phyloP scores from a whole-genome alignment of 2,888 invertebrate genomes.

The Teinopalpus imperialis region DNA sequence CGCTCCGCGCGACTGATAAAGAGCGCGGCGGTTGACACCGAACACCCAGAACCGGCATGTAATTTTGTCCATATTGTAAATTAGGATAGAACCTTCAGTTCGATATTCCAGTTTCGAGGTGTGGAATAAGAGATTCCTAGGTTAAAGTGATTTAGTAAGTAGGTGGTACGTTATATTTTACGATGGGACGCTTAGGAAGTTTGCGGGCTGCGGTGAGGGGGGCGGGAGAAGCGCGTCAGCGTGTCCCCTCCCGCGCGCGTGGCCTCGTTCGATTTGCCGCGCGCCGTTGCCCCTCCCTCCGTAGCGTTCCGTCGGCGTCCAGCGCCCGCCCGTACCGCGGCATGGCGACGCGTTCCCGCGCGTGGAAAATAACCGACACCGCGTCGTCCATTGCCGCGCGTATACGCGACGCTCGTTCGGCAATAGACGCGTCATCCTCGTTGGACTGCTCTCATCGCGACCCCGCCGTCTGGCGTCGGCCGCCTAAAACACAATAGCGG shows the following conservation, averaged over 20 bases:
- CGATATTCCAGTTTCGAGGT: constrained; percentile 71
- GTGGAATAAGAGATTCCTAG: constrained; percentile 78
- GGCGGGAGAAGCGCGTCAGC: constrained; percentile 45
- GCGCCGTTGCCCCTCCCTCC: constrained; percentile 50
- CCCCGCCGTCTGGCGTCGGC: constrained; percentile 50
- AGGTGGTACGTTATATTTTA: constrained; percentile 73
- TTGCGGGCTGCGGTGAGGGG: constrained; percentile 43
- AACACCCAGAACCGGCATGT: constrained; percentile 57
- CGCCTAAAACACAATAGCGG: constrained; percentile 42
- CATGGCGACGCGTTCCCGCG: constrained; percentile 61
- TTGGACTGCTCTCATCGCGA: constrained; percentile 22
- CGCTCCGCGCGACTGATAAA: constrained; percentile 69
- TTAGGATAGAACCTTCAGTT: constrained; percentile 68
- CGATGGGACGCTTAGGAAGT: constrained; percentile 62
- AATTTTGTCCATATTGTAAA: constrained; percentile 75
- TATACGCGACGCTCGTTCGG: constrained; percentile 34
- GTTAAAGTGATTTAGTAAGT: constrained; percentile 75
- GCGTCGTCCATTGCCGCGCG: constrained; percentile 29
- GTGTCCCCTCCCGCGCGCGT: constrained; percentile 50
- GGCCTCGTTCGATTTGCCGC: constrained; percentile 79
- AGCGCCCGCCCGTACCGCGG: constrained; percentile 55
- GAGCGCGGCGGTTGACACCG: constrained; percentile 59
- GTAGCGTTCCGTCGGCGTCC: constrained; percentile 38
- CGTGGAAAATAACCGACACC: constrained; percentile 54
- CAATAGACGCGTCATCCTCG: constrained; percentile 39